Evolutionary conservation across 2,888 invertebrate species (phyloP).

Genomic region (Agrypnus murinus): DNA sequence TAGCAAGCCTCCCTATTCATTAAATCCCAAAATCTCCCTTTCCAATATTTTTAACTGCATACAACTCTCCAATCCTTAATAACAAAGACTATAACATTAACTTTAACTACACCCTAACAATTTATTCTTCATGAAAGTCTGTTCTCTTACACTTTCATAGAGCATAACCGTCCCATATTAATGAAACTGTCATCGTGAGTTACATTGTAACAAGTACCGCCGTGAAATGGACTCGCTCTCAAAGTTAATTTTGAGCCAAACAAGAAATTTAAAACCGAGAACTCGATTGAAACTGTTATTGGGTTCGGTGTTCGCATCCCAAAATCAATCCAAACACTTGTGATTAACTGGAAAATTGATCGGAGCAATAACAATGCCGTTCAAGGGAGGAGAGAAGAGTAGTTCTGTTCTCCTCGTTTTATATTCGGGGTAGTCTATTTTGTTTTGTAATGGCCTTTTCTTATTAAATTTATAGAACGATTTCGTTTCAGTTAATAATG

Average conservation of each 20-base stretch:
- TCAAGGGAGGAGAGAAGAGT: constrained; percentile 51
- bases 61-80: no score
- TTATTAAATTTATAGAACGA: constrained; percentile 43
- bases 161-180: constrained; percentile 11
- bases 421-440: constrained; percentile 33
- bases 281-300: constrained; percentile 57
- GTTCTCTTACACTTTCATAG: not conserved
- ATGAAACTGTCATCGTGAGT: constrained; percentile 10
- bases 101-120: not conserved
- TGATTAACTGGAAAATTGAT: constrained; percentile 58
- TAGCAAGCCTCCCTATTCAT: no score
- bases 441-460: constrained; percentile 42
- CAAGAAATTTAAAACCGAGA: constrained; percentile 55
- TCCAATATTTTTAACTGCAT: no score
- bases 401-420: constrained; percentile 32
- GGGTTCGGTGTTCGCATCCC: constrained; percentile 54
- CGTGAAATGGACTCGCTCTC: constrained; percentile 42
- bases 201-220: constrained; percentile 42
- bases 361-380: constrained; percentile 54
- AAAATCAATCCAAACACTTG: constrained; percentile 57
- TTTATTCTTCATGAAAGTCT: constrained; percentile 8
- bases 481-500: constrained; percentile 33
- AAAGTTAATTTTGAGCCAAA: constrained; percentile 54
- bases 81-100: no score
- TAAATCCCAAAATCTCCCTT: no score